A percentile compares a stretch with the other conserved stretches of the same genome.
Conservation (phyloP, 2,797 vertebrate species). For the Hippopotamyrus pictus region DNA sequence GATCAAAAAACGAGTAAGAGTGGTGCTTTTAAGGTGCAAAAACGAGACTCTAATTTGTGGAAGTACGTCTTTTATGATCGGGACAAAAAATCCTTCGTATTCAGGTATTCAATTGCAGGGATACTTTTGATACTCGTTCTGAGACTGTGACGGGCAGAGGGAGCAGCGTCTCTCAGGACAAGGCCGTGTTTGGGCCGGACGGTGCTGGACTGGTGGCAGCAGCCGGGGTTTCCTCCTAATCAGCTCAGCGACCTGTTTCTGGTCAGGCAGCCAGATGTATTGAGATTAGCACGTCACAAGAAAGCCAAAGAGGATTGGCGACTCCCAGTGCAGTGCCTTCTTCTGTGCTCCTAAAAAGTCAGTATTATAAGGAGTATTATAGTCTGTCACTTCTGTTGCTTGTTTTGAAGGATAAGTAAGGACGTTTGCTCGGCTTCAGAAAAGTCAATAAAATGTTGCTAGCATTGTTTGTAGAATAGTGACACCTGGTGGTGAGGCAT, state of each 20-base stretch:
- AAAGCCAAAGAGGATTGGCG: slow-evolving; percentile 73
- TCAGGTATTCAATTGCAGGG: not conserved
- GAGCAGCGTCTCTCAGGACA: not conserved
- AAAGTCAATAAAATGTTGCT: not conserved
- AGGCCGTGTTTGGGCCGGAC: not conserved
- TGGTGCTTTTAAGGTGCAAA: not conserved
- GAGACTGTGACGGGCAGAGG: not conserved
- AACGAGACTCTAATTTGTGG: not conserved
- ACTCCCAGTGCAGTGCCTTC: slow-evolving; percentile 30
- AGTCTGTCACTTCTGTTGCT: not conserved
- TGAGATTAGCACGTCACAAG: slow-evolving; percentile 78
- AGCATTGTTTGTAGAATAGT: not conserved
- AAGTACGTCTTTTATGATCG: not conserved
- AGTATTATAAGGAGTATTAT: not conserved
- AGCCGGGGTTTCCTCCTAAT: slow-evolving; percentile 57
- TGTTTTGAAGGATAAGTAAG: slow-evolving; percentile 1
- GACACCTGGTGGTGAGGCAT: slow-evolving; percentile 11
- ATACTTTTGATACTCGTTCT: not conserved
- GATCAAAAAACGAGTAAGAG: not conserved
- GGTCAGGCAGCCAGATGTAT: slow-evolving; percentile 66
- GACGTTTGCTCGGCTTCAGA: not conserved
- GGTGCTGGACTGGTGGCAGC: not conserved
- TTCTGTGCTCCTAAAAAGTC: slow-evolving; percentile 10
- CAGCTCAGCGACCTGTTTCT: slow-evolving; percentile 63
- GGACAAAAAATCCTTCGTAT: not conserved